Evolutionary conservation across 2,888 invertebrate species (phyloP).

Genomic region (Anticlea derivata): DNA sequence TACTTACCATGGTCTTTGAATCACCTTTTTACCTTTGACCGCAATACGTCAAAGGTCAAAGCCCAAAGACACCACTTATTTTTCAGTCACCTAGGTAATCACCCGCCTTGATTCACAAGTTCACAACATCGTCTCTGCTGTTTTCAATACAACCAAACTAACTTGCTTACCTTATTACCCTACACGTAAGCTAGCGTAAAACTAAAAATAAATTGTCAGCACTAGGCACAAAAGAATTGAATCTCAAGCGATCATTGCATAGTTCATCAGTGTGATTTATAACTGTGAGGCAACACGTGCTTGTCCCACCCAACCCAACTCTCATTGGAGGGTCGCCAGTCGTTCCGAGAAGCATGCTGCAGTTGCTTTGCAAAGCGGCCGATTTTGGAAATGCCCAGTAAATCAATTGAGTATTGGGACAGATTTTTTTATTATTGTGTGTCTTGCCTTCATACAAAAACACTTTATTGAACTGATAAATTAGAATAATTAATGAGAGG

Average conservation of each 20-base stretch:
- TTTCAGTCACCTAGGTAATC: too few relatives aligned
- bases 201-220: constrained; percentile 1
- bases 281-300: neutral
- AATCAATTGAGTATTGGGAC: constrained; percentile 5
- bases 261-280: constrained; percentile 1
- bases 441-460: too few relatives aligned
- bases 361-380: constrained; percentile 7
- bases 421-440: neutral
- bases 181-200: neutral
- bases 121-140: too few relatives aligned
- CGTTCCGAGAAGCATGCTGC: constrained; percentile 8
- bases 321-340: constrained; percentile 12
- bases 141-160: too few relatives aligned
- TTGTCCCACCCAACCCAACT: neutral
- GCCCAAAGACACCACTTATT: too few relatives aligned
- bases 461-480: too few relatives aligned
- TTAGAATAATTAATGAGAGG: too few relatives aligned
- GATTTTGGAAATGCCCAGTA: constrained; percentile 4
- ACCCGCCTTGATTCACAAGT: too few relatives aligned
- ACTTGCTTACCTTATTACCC: neutral
- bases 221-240: neutral
- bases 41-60: too few relatives aligned
- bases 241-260: constrained; percentile 1
- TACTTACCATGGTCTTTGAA: too few relatives aligned
- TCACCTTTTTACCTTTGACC: too few relatives aligned